Base-by-base conservation (phyloP, 2,113 vertebrate species). In the Struthidea cinerea region DNA sequence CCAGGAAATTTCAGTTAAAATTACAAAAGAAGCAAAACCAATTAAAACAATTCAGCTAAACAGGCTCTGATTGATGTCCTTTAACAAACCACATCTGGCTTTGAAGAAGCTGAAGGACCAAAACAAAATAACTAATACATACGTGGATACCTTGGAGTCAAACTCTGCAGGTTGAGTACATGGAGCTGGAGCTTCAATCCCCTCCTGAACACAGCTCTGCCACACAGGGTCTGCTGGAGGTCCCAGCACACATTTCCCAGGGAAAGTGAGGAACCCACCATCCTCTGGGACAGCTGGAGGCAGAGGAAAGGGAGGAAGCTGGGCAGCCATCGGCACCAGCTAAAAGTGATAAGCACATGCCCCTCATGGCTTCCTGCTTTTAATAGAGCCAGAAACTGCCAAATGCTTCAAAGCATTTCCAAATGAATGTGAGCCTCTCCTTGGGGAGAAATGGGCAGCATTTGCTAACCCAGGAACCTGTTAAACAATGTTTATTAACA, bases 171-270 rank as follows among this genome's bases (percentile, higher is more conserved):
- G 44, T 7, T 13, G 57, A 67, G 23, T 2, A 28, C 33, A 16
- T 0, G 0, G 9, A 53, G 35, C 60, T 63, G 3, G 4, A 73
- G 55, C 57, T 61, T 24, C 41, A 23, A 13, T 1, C 10, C 42
- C 63, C 46, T 85, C 20, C 71, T 19, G 32, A 77, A 47, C 39
- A 55, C 64, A 80, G 88, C 83, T 86, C 71, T 50, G 71, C 67
- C 74, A 46, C 46, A 24, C 32, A 41, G 28, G 33, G 27, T 5
- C 8, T 85, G 87, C 61, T 61, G 63, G 37, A 90, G 78, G 53
- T 32, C 70, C 47, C 76, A 69, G 53, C 33, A 83, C 26, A 18
- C 14, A 46, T 16, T 53, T 53, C 41, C 65, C 69, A 85, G 67
- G 57, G 26, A 23, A 84, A 69, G 41, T 15, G 26, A 80, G 47